These are phyloP conservation scores for Actenoides hombroni DNA, from an alignment of 2,113 vertebrate species.

Conservation along the genomic window DNA sequence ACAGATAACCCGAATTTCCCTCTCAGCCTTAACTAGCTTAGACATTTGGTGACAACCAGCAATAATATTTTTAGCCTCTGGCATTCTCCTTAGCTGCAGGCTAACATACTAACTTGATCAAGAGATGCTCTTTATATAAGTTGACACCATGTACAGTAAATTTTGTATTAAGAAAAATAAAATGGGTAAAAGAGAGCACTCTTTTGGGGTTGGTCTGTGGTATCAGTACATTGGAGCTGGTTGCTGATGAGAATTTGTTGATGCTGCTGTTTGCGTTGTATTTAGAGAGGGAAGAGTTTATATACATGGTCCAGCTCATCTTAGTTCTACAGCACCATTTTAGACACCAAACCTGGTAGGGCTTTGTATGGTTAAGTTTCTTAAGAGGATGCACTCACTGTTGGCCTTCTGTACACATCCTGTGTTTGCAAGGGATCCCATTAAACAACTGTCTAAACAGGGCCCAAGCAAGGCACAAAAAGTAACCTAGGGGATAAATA, in stretches of 20 bases:
- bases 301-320: background rate
- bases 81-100: background rate
- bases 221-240: background rate
- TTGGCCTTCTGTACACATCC: background rate
- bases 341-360: background rate
- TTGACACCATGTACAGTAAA: background rate
- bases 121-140: background rate
- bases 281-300: background rate
- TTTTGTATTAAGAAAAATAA: background rate
- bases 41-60: background rate
- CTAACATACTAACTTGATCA: background rate
- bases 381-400: background rate
- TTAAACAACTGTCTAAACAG: slow-evolving; percentile 20
- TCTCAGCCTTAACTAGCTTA: background rate
- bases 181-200: background rate
- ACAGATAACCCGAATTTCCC: background rate
- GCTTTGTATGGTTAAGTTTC: background rate
- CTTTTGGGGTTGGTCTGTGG: background rate
- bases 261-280: background rate
- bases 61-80: background rate
- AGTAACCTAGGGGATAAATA: background rate
- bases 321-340: background rate
- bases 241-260: background rate
- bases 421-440: background rate
- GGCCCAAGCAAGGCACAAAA: background rate